Conservation (phyloP, 2,797 vertebrate genomes). For the Orestias chungarensis region DNA sequence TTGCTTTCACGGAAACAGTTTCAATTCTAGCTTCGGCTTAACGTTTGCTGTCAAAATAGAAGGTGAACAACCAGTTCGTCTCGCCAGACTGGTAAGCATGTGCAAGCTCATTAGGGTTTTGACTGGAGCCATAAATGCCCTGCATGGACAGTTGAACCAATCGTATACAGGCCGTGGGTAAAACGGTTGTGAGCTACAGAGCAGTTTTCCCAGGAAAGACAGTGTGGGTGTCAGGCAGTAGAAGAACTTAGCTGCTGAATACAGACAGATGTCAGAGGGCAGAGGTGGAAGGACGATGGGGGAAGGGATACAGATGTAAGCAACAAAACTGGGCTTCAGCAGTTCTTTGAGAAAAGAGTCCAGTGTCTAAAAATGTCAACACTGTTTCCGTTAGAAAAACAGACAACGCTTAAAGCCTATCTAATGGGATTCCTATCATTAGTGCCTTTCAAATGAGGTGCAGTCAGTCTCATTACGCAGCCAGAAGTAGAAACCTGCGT, state of each 20-base stretch:
- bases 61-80: background rate
- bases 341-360: background rate
- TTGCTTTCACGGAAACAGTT: background rate
- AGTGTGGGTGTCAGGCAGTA: slow-evolving; percentile 72
- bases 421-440: background rate
- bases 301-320: slow-evolving; percentile 33
- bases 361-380: background rate
- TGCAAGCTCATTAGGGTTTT: slow-evolving; percentile 1
- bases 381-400: background rate
- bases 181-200: slow-evolving; percentile 6
- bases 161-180: background rate
- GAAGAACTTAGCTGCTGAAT: slow-evolving; percentile 65
- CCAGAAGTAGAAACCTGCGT: background rate
- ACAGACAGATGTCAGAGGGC: slow-evolving; percentile 59
- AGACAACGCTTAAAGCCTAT: background rate
- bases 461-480: background rate
- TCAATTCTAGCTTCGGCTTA: background rate
- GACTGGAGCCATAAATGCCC: background rate
- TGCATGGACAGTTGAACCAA: background rate
- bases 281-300: slow-evolving; percentile 42
- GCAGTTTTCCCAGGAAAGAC: slow-evolving; percentile 32
- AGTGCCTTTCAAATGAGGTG: background rate
- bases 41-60: background rate
- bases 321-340: slow-evolving; percentile 25
- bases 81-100: background rate